Percentiles rank a stretch among this genome's conserved stretches.
Evolutionary conservation across 2,113 vertebrate genomes (phyloP).

Genomic region (Hirundichthys speculiger): DNA sequence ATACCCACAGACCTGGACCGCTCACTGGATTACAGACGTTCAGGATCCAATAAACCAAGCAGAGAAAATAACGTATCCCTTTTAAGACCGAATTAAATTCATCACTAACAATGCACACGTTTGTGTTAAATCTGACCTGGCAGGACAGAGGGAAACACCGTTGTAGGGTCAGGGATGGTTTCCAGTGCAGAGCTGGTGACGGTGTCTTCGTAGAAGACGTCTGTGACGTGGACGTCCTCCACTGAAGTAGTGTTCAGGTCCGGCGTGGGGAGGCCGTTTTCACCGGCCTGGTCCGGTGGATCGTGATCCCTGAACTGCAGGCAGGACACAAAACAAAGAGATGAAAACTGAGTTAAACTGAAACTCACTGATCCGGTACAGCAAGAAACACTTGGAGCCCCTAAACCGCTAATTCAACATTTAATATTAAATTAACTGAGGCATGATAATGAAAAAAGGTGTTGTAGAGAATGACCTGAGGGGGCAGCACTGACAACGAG

Average conservation of each 20-base stretch:
- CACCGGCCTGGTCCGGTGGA: slow-evolving; percentile 29
- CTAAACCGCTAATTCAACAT: too few relatives aligned
- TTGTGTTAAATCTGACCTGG: slow-evolving; percentile 48
- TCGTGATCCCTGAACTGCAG: slow-evolving; percentile 25
- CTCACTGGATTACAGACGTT: too few relatives aligned
- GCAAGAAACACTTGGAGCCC: too few relatives aligned
- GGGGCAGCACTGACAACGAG: slow-evolving; percentile 52
- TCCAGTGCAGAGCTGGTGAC: slow-evolving; percentile 41
- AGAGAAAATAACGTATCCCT: background rate
- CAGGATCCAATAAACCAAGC: background rate
- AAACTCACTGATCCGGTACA: too few relatives aligned
- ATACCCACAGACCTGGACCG: background rate
- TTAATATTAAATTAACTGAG: too few relatives aligned
- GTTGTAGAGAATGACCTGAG: slow-evolving; percentile 34
- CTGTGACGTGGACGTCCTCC: slow-evolving; percentile 67
- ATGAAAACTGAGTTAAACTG: background rate
- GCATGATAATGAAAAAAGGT: too few relatives aligned
- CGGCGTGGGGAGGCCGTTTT: slow-evolving; percentile 18
- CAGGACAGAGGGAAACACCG: background rate
- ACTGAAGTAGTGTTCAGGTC: slow-evolving; percentile 43
- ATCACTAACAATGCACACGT: too few relatives aligned
- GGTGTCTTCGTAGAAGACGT: slow-evolving; percentile 74
- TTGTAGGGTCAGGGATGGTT: slow-evolving; percentile 12
- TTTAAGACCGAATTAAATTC: too few relatives aligned
- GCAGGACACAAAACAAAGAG: background rate